phyloP scores from a whole-genome alignment of 2,113 vertebrate species.

The Ptilonorhynchus violaceus region DNA sequence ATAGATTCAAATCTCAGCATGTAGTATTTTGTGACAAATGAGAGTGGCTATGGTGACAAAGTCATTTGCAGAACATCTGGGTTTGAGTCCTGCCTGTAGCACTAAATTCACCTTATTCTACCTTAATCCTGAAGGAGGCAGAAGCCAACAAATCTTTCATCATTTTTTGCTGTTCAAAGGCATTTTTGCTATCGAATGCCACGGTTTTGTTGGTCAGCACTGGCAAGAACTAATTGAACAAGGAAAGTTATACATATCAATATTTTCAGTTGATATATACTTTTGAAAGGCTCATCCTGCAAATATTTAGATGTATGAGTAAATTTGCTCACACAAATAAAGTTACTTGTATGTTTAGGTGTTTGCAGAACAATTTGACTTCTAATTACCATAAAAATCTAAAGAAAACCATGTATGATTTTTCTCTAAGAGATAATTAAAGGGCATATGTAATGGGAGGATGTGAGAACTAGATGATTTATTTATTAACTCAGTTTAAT shows the following conservation, averaged over 20 bases:
- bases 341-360: not conserved
- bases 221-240: conserved; percentile 44
- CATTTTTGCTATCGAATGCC: conserved; percentile 10
- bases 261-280: not conserved
- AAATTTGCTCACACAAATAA: not conserved
- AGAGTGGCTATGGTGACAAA: not conserved
- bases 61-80: not conserved
- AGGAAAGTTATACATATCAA: not conserved
- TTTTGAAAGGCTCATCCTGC: not conserved
- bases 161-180: not conserved
- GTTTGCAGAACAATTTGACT: not conserved
- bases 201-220: conserved; percentile 12
- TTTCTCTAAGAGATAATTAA: not conserved
- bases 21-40: not conserved
- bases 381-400: not conserved
- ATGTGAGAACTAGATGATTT: not conserved
- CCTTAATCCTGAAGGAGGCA: conserved; percentile 62
- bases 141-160: conserved; percentile 45
- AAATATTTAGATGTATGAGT: not conserved
- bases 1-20: not conserved
- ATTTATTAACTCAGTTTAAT: conserved; percentile 1
- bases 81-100: not conserved
- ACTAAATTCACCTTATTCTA: not conserved
- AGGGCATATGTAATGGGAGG: not conserved
- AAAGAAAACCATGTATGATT: not conserved